Base-by-base conservation (phyloP, 2,797 vertebrate species). In the Silurus lanzhouensis region DNA sequence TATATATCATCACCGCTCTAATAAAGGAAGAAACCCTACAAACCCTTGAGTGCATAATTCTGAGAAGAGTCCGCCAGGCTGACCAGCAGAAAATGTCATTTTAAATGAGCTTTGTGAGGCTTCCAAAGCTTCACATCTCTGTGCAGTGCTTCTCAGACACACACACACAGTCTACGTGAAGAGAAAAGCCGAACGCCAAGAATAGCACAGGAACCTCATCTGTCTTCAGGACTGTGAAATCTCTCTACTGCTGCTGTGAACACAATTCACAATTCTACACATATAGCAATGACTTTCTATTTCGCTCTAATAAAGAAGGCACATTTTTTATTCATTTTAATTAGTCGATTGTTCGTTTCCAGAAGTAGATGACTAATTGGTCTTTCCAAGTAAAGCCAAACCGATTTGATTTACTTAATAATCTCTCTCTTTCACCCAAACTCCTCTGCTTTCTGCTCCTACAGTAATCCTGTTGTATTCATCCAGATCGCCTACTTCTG, bases 141-240 rank as follows among this genome's bases (percentile, higher is more conserved):
- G 27, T 77, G 60, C n/a, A 1, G 61, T 19, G 52, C 8, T n/a
- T 77, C 48, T 38, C 61, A 82, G 79, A 78, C 85, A 38, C 81
- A 58, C 67, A 71, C 72, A 57, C 57, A 78, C 83, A 84, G 64
- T 13, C 76, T 61, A n/a, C 61, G 76, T 22, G 76, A 79, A 46
- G 31, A 68, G 81, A 85, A 88, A 81, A 83, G 57, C 66, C 80
- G 46, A 44, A 55, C 68, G 66, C 66, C 78, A 55, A 46, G 12
- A 82, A 71, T 63, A 85, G 68, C 61, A 68, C 22, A 79, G 87
- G 81, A 74, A 76, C 74, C 63, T 82, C 82, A 87, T 76, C 86
- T 84, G 84, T 83, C 60, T 80, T 60, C 27, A 84, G 68, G 84
- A 80, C 46, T 82, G 25, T 20, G 77, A 31, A 64, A 55, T 64